Evolutionary conservation across 23 tunicate genomes (phyloP).

Genomic region (Halocynthia roretzi): DNA sequence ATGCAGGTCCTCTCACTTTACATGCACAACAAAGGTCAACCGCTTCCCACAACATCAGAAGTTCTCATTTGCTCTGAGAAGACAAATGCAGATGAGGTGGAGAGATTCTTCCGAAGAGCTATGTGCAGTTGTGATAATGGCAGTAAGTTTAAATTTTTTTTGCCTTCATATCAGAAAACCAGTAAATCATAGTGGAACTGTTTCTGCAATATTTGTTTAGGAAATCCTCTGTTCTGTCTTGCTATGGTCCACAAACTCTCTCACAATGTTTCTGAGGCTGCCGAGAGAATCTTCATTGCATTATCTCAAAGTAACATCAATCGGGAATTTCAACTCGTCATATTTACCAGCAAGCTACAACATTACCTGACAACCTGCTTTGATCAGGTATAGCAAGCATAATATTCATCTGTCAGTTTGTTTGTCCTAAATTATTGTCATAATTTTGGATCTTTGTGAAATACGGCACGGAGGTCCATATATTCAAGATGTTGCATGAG

Average conservation of each 20-base stretch:
- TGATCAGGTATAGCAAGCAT: constrained; percentile 30
- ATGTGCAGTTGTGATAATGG: constrained; percentile 10
- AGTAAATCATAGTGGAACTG: too few relatives aligned
- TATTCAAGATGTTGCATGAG: not conserved
- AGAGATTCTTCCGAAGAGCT: constrained; percentile 42
- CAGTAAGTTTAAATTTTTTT: too few relatives aligned
- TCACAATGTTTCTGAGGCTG: constrained; percentile 49
- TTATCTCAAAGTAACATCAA: constrained; percentile 24
- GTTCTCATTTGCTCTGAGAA: constrained; percentile 40
- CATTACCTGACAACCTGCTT: constrained; percentile 63
- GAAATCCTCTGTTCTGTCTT: constrained; percentile 25
- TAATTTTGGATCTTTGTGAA: not conserved
- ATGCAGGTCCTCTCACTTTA: constrained; percentile 22
- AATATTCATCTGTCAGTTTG: not conserved
- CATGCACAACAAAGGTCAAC: constrained; percentile 11
- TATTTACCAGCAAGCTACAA: constrained; percentile 27
- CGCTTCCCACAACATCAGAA: constrained; percentile 38
- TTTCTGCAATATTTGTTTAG: constrained; percentile 6
- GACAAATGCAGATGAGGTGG: constrained; percentile 46
- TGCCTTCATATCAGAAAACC: too few relatives aligned
- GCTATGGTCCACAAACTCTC: constrained; percentile 55
- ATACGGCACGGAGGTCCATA: not conserved
- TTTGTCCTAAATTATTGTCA: not conserved
- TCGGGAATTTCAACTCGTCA: constrained; percentile 31
- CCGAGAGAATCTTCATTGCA: constrained; percentile 41